A percentile compares a stretch with the other conserved stretches of the same genome.
phyloP scores from a whole-genome alignment of 2,113 vertebrate genomes.

The Furnarius figulus region DNA sequence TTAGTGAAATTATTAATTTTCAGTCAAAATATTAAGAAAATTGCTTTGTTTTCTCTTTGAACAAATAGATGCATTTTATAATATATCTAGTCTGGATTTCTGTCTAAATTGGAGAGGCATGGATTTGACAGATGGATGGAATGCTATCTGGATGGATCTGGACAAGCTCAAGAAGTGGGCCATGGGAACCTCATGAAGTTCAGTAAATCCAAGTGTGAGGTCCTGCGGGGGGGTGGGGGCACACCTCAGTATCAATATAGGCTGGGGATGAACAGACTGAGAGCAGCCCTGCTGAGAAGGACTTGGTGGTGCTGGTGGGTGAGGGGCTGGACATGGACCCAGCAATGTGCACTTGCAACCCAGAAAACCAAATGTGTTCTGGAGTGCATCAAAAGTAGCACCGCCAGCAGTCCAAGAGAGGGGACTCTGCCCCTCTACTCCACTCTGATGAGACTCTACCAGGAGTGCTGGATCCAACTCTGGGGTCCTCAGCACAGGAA shows the following conservation, averaged over 20 bases:
- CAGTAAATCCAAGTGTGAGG: neutral
- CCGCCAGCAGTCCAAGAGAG: neutral
- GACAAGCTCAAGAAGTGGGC: neutral
- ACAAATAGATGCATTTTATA: neutral
- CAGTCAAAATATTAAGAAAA: neutral
- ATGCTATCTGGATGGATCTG: neutral
- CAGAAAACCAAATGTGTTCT: neutral
- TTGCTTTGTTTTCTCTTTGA: neutral
- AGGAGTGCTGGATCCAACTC: neutral
- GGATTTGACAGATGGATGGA: no score
- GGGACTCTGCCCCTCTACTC: neutral
- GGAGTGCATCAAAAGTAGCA: neutral
- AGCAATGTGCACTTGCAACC: neutral
- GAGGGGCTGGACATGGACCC: neutral
- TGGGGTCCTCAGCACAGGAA: neutral
- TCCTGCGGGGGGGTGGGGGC: accelerated
- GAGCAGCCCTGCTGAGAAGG: neutral
- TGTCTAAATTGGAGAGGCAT: no score
- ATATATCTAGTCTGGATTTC: neutral
- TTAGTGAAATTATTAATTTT: neutral
- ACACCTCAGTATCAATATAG: accelerated
- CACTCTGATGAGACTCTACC: neutral
- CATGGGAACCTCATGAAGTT: neutral
- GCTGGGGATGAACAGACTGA: neutral
- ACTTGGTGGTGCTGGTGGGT: neutral